Percentiles rank a stretch among this genome's conserved stretches.
Conservation (phyloP, 2,797 vertebrate species). For the Linurgus olivaceus region DNA sequence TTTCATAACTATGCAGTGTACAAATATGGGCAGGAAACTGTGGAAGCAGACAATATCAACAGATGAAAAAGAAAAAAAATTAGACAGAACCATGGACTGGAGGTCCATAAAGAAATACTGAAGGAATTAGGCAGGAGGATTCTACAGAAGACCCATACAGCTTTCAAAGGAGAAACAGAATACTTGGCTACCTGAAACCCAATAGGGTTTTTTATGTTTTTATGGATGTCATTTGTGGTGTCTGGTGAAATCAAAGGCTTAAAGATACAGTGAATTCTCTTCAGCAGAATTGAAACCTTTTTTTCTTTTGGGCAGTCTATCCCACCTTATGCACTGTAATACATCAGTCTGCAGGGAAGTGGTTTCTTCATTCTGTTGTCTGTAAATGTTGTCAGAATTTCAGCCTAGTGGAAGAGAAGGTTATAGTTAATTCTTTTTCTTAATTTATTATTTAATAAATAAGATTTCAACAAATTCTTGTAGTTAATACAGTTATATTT, state of each 20-base stretch:
- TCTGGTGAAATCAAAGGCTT: neutral
- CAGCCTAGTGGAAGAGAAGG: neutral
- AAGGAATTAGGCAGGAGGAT: neutral
- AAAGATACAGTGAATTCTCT: neutral
- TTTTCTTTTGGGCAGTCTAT: neutral
- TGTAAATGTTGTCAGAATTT: neutral
- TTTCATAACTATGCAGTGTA: neutral
- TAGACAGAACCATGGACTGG: neutral
- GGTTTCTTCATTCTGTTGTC: neutral
- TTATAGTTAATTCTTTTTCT: neutral
- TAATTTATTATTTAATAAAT: no score
- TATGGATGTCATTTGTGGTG: neutral
- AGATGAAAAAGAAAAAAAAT: neutral
- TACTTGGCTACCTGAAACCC: neutral
- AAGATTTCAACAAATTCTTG: neutral
- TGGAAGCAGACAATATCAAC: neutral
- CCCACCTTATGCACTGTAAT: neutral
- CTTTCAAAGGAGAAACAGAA: neutral
- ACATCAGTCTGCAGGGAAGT: accelerated
- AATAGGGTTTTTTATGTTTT: neutral
- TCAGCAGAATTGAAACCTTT: neutral
- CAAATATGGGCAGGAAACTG: neutral
- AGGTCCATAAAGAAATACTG: neutral
- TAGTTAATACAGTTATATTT: neutral
- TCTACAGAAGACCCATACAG: neutral